phyloP scores from a whole-genome alignment of 2,113 vertebrate species.

The Actinemys pallida region DNA sequence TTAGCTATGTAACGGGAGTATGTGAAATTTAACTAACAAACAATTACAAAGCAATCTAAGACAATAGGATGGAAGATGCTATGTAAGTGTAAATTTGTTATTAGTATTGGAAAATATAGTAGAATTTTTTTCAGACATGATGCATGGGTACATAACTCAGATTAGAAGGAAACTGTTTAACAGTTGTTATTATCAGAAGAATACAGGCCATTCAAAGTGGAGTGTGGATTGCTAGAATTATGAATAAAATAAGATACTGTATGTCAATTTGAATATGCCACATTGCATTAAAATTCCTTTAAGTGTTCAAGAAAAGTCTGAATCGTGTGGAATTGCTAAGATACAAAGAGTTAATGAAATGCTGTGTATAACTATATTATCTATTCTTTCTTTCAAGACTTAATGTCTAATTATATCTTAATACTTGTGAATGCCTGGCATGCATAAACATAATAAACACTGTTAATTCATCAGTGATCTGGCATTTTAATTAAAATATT shows the following conservation, averaged over 20 bases:
- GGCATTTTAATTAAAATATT: slow-evolving; percentile 63
- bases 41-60: background rate
- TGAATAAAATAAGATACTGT: background rate
- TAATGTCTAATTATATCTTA: slow-evolving; percentile 65
- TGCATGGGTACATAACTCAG: background rate
- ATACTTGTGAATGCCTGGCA: slow-evolving; percentile 43
- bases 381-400: slow-evolving; percentile 29
- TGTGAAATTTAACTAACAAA: background rate
- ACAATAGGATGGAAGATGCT: background rate
- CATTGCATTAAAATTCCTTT: background rate
- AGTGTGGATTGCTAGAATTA: background rate
- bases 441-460: slow-evolving; percentile 45
- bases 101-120: background rate
- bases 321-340: background rate
- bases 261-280: background rate
- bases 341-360: slow-evolving; percentile 57
- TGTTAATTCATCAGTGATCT: slow-evolving; percentile 63
- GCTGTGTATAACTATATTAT: background rate
- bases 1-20: background rate
- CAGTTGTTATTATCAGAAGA: background rate
- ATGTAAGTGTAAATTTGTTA: background rate
- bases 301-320: background rate
- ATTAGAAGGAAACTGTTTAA: background rate
- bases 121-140: background rate
- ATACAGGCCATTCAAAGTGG: background rate